Conservation (phyloP, 2,888 invertebrate genomes). For the Acholoe squamosa region DNA sequence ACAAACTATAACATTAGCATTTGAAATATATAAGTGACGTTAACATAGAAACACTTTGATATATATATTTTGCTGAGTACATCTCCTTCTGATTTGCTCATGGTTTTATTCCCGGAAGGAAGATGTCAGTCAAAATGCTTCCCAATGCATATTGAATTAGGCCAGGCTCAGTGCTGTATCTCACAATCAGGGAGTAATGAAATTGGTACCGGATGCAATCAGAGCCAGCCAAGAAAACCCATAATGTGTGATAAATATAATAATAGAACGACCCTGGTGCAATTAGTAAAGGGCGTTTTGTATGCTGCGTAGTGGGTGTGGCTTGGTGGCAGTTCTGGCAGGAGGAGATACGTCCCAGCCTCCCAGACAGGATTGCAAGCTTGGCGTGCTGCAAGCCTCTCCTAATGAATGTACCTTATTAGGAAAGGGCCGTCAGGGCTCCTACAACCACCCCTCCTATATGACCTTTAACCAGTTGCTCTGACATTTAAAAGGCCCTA, state of each 20-base stretch:
- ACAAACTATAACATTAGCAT: too few species aligned
- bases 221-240: neutral
- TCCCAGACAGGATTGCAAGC: neutral
- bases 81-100: too few species aligned
- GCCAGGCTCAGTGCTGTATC: neutral
- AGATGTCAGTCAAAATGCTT: neutral
- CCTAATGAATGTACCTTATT: constrained; percentile 32
- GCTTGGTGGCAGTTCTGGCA: neutral
- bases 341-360: neutral
- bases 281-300: neutral
- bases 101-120: too few species aligned
- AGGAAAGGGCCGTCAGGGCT: constrained; percentile 9
- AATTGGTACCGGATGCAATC: neutral
- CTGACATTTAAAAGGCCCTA: constrained; percentile 52
- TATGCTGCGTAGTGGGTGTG: neutral
- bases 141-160: neutral
- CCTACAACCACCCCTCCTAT: neutral
- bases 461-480: neutral
- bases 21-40: too few species aligned
- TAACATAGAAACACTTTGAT: too few species aligned
- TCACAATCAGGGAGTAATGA: neutral
- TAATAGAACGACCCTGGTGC: neutral
- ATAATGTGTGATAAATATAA: constrained; percentile 20
- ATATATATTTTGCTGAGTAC: too few species aligned
- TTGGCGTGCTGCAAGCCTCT: neutral